Evolutionary conservation across 2,888 invertebrate species (phyloP).

Genomic region (Panorpa germanica): DNA sequence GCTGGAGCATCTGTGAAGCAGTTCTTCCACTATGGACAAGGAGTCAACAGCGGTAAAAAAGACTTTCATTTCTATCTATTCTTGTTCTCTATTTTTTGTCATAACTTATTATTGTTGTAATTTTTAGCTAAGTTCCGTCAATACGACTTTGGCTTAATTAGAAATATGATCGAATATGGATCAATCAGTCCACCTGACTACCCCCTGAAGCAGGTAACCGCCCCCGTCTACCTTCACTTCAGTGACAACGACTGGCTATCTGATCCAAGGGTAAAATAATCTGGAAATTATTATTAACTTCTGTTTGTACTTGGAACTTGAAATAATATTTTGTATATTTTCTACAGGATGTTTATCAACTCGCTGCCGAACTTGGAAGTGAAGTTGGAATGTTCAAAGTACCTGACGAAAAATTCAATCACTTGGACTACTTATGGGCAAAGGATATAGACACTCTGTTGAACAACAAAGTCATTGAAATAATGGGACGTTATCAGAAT

Average conservation of each 20-base stretch:
- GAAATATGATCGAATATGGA: constrained; percentile 28
- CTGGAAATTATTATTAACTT: too few species aligned
- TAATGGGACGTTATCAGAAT: constrained; percentile 19
- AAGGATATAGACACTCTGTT: constrained; percentile 38
- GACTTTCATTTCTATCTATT: too few species aligned
- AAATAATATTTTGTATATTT: constrained; percentile 6
- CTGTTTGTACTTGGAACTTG: background rate
- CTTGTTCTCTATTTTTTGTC: too few species aligned
- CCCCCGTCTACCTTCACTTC: constrained; percentile 40
- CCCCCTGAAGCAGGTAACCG: constrained; percentile 23
- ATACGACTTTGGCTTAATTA: constrained; percentile 28
- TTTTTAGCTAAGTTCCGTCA: constrained; percentile 24
- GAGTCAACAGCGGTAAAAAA: constrained; percentile 19
- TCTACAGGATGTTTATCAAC: constrained; percentile 33
- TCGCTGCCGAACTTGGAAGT: constrained; percentile 32
- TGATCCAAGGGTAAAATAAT: constrained; percentile 28
- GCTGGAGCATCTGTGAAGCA: constrained; percentile 33
- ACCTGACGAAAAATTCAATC: constrained; percentile 43
- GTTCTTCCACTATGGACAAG: constrained; percentile 34
- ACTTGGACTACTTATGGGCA: constrained; percentile 52
- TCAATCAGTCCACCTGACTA: constrained; percentile 27
- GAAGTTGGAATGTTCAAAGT: constrained; percentile 37
- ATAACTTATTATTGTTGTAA: too few species aligned
- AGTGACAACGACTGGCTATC: constrained; percentile 57
- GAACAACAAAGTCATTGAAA: constrained; percentile 29